Percentiles rank a stretch among this genome's conserved stretches.
Evolutionary conservation across 2,888 invertebrate genomes (phyloP).

Genomic region (Julus scanicus): DNA sequence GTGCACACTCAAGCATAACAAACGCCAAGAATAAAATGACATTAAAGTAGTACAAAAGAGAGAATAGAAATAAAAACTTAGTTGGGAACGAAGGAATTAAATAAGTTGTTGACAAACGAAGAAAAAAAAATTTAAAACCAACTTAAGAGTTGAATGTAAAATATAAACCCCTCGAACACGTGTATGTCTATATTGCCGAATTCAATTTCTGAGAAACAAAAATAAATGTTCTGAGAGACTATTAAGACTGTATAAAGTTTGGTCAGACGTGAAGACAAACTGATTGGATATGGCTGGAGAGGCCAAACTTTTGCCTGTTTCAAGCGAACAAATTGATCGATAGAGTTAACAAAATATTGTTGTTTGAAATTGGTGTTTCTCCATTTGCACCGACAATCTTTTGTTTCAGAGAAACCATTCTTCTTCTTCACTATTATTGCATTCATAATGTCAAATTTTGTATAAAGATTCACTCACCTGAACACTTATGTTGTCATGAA

Average conservation of each 20-base stretch:
- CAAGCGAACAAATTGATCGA: conserved; percentile 27
- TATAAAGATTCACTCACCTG: too few relatives aligned
- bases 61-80: not conserved
- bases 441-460: too few relatives aligned
- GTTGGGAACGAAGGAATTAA: not conserved
- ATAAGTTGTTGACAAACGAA: not conserved
- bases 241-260: not conserved
- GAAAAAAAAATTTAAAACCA: not conserved
- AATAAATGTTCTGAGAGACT: not conserved
- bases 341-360: conserved; percentile 31
- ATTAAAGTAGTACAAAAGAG: not conserved
- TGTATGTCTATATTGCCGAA: not conserved
- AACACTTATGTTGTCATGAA: too few relatives aligned
- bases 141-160: not conserved
- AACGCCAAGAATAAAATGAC: not conserved
- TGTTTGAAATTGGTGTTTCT: conserved; percentile 36
- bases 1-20: not conserved
- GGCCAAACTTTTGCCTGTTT: not conserved
- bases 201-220: not conserved
- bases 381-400: conserved; percentile 11
- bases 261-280: not conserved
- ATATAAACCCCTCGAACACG: not conserved
- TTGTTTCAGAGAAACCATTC: not conserved
- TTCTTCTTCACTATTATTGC: not conserved
- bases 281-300: not conserved